Conservation (phyloP, 92 coral and sea anemone species). For the Plumapathes pennacea region DNA sequence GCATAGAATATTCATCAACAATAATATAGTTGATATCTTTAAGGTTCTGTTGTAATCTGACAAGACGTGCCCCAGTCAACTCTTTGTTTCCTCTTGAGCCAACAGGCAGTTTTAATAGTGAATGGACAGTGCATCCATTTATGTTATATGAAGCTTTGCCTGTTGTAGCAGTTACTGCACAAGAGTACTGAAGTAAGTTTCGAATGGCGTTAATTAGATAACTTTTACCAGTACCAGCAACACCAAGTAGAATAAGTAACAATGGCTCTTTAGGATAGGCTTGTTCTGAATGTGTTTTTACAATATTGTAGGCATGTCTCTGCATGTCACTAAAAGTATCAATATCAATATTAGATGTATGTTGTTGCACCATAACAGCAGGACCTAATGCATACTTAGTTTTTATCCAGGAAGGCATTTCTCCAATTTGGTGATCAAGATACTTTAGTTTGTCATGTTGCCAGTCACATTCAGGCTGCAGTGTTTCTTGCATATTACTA, state of each 20-base stretch:
- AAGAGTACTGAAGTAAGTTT: conserved; percentile 26
- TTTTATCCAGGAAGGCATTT: conserved; percentile 63
- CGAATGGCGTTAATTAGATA: conserved; percentile 33
- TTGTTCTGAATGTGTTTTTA: conserved; percentile 24
- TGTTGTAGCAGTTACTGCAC: conserved; percentile 49
- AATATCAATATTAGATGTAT: conserved; percentile 19
- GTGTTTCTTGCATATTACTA: conserved; percentile 8
- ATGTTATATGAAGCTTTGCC: conserved; percentile 38
- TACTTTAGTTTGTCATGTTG: conserved; percentile 46
- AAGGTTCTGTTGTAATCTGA: conserved; percentile 28
- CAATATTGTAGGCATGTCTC: conserved; percentile 29
- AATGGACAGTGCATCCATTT: conserved; percentile 43
- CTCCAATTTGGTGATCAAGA: conserved; percentile 33
- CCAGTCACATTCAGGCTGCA: conserved; percentile 33
- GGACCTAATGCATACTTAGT: conserved; percentile 31
- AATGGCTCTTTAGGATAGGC: conserved; percentile 23
- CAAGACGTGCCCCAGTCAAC: conserved; percentile 15
- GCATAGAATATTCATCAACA: conserved; percentile 52
- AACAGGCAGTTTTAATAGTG: conserved; percentile 40
- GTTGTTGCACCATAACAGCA: conserved; percentile 5
- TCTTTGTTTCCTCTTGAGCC: conserved; percentile 34
- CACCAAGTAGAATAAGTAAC: conserved; percentile 35
- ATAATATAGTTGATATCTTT: conserved; percentile 27
- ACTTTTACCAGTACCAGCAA: conserved; percentile 40
- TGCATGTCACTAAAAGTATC: conserved; percentile 28